phyloP scores from a whole-genome alignment of 2,113 vertebrate species.

The Rhodinocichla rosea region DNA sequence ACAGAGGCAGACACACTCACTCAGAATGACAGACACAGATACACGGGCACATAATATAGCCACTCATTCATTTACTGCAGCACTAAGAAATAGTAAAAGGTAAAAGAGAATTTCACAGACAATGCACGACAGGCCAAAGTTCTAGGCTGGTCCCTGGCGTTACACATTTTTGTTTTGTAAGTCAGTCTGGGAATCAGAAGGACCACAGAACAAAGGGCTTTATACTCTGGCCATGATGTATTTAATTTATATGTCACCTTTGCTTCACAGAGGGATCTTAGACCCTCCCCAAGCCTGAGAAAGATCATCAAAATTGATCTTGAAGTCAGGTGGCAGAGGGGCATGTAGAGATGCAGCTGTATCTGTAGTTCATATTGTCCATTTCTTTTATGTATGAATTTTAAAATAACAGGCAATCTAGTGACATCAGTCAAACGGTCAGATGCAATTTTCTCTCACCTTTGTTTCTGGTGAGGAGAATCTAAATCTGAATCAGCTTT shows the following conservation, averaged over 20 bases:
- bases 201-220: slow-evolving; percentile 58
- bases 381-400: not conserved
- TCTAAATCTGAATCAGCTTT: not conserved
- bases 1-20: slow-evolving; percentile 67
- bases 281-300: slow-evolving; percentile 31
- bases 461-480: not conserved
- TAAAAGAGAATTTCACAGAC: slow-evolving; percentile 66
- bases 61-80: slow-evolving; percentile 47
- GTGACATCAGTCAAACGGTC: not conserved
- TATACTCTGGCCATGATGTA: slow-evolving; percentile 8
- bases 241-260: slow-evolving; percentile 36
- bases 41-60: slow-evolving; percentile 60
- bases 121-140: slow-evolving; percentile 69
- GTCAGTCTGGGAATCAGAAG: slow-evolving; percentile 64
- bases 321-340: not conserved
- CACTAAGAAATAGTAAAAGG: slow-evolving; percentile 37
- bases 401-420: not conserved
- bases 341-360: not conserved
- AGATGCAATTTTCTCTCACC: not conserved
- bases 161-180: slow-evolving; percentile 66
- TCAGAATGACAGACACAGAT: slow-evolving; percentile 49
- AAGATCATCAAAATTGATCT: slow-evolving; percentile 49
- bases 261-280: not conserved
- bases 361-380: not conserved
- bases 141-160: slow-evolving; percentile 69